These are phyloP conservation scores for Papilio dardanus DNA, from an alignment of 1,140 invertebrate species.

Conservation along the genomic window DNA sequence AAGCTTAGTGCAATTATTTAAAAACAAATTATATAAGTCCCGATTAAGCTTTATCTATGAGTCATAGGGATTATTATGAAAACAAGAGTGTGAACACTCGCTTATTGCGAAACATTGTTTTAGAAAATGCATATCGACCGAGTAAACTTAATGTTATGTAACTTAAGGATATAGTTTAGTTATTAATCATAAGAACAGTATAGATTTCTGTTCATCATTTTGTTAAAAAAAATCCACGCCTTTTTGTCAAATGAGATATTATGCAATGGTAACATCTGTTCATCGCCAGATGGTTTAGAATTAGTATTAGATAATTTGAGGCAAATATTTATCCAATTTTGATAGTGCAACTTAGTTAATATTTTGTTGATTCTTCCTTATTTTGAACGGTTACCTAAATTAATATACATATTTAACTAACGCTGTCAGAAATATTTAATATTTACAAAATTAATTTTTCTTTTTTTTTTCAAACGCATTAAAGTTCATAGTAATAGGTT, in stretches of 20 bases:
- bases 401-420: too few species aligned
- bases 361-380: neutral
- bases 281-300: neutral
- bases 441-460: too few species aligned
- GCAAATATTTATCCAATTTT: neutral
- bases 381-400: too few species aligned
- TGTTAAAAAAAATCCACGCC: neutral
- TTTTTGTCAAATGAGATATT: neutral
- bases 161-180: slow-evolving; percentile 16
- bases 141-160: neutral
- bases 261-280: slow-evolving; percentile 1
- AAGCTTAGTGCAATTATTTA: neutral
- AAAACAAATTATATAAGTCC: neutral
- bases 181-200: slow-evolving; percentile 6
- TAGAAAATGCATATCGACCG: slow-evolving; percentile 9
- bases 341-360: neutral
- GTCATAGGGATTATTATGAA: neutral
- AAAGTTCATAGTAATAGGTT: too few species aligned
- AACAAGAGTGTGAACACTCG: neutral
- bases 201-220: slow-evolving; percentile 7
- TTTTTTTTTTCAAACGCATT: neutral
- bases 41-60: neutral
- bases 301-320: neutral
- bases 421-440: too few species aligned
- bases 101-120: slow-evolving; percentile 4